Conservation (phyloP, 2,113 vertebrate species). For the Oxyruncus cristatus region DNA sequence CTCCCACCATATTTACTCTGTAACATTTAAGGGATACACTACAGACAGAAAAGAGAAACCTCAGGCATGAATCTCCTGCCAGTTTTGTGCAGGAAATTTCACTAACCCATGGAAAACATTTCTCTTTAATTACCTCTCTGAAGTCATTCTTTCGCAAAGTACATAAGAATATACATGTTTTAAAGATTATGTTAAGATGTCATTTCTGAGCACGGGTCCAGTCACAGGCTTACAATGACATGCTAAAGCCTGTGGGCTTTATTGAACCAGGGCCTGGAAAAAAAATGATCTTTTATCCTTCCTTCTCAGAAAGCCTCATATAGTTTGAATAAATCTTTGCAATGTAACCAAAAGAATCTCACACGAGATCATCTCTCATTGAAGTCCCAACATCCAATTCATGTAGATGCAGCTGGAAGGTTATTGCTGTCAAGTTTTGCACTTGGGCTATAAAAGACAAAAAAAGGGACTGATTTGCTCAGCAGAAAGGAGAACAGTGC, state of each 20-base stretch:
- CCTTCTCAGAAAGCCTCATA: not conserved
- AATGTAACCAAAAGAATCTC: constrained; percentile 34
- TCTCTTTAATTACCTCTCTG: not conserved
- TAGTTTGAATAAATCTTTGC: constrained; percentile 44
- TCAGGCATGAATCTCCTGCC: not conserved
- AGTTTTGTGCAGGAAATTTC: not conserved
- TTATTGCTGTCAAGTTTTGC: constrained; percentile 23
- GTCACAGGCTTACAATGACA: not conserved
- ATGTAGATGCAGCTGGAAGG: not conserved
- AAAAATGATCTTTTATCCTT: not conserved
- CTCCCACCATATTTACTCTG: not conserved
- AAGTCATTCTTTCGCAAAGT: not conserved
- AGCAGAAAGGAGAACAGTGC: not conserved
- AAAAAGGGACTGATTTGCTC: not conserved
- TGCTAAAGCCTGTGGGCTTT: not conserved
- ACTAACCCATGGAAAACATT: not conserved
- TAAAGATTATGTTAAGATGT: not conserved
- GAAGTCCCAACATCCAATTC: not conserved
- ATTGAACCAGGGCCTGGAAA: not conserved
- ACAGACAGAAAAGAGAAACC: not conserved
- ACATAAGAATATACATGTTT: not conserved
- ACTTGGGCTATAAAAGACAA: not conserved
- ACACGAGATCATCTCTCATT: not conserved
- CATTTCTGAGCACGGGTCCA: not conserved
- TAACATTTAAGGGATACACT: not conserved